These are phyloP conservation scores for Cataglyphis cursor DNA, from an alignment of 2,888 invertebrate species.

Conservation along the genomic window DNA sequence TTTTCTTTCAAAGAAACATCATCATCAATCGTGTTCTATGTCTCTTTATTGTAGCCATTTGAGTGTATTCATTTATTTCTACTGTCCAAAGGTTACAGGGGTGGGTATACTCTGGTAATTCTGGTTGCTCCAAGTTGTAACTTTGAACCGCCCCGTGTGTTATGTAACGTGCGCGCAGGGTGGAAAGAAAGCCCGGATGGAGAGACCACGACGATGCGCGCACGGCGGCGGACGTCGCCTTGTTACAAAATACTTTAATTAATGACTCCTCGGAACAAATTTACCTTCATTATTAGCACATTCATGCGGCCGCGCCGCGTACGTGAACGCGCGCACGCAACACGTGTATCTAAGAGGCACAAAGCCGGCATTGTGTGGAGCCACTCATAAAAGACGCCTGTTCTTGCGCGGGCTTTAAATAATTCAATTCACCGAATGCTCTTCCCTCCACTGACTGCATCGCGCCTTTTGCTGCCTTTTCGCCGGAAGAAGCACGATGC, in stretches of 20 bases:
- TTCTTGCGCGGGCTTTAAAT: conserved; percentile 84
- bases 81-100: not conserved
- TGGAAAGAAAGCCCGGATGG: conserved; percentile 67
- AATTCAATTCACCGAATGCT: conserved; percentile 85
- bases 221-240: conserved; percentile 71
- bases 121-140: not conserved
- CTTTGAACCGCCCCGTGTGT: conserved; percentile 9
- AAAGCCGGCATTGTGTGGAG: conserved; percentile 83
- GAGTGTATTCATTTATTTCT: conserved; percentile 52
- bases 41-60: conserved; percentile 2
- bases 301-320: conserved; percentile 74
- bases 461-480: conserved; percentile 70
- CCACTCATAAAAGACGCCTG: conserved; percentile 84
- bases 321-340: conserved; percentile 74
- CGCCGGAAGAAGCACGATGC: conserved; percentile 56
- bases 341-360: conserved; percentile 78
- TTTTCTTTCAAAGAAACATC: conserved; percentile 21
- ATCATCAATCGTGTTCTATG: conserved; percentile 10
- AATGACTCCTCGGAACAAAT: conserved; percentile 85
- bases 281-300: conserved; percentile 86
- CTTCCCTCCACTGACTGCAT: conserved; percentile 74
- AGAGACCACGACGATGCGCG: conserved; percentile 42
- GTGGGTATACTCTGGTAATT: not conserved
- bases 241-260: conserved; percentile 85
- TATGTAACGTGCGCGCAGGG: conserved; percentile 30